Evolutionary conservation across 2,113 vertebrate species (phyloP).

Genomic region (Tylochromis polylepis): DNA sequence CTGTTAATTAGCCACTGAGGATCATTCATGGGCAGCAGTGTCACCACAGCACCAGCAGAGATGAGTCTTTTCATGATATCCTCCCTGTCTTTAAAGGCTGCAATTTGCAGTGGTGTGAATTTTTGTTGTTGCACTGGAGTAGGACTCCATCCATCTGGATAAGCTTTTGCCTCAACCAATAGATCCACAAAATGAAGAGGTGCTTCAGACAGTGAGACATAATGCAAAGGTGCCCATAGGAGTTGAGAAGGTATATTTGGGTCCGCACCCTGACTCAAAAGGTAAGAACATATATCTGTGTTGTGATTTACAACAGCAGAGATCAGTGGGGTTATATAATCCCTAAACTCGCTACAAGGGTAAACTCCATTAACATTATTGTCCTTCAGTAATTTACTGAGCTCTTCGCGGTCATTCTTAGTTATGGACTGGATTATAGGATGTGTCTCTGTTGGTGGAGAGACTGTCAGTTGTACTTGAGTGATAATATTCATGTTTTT

Average conservation of each 20-base stretch:
- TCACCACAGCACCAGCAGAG: rapidly evolving
- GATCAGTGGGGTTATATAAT: constrained; percentile 46
- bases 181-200: background rate
- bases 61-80: rapidly evolving
- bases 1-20: rapidly evolving
- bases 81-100: rapidly evolving
- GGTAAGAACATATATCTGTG: constrained; percentile 10
- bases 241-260: background rate
- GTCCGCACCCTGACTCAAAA: background rate
- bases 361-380: constrained; percentile 15
- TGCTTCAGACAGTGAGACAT: background rate
- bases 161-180: constrained; percentile 37
- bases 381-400: background rate
- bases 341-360: background rate
- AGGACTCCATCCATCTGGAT: background rate
- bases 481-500: background rate
- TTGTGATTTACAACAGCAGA: constrained; percentile 41
- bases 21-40: rapidly evolving
- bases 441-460: constrained; percentile 8
- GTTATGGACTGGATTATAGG: constrained; percentile 30
- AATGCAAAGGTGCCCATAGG: constrained; percentile 17
- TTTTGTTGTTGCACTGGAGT: rapidly evolving
- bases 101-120: rapidly evolving
- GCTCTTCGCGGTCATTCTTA: background rate
- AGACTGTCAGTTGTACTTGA: rapidly evolving